Evolutionary conservation across 2,888 invertebrate species (phyloP), one percentile per base, ranked within the genome.

Genomic region (Noctua comes): DNA sequence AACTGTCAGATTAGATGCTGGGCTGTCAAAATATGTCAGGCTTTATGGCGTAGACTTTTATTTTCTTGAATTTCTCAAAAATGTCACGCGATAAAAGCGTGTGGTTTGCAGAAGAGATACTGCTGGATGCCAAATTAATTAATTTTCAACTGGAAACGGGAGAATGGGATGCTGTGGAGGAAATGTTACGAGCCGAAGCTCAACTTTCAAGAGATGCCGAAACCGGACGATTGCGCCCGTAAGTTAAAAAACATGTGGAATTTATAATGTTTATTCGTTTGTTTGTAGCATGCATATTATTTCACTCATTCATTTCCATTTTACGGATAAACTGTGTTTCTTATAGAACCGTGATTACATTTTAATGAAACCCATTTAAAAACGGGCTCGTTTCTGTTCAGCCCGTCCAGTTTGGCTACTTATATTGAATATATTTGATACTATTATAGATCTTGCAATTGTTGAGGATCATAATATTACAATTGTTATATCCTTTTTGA

Each of bases 41-140:
- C 18, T 72, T 73, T 84, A 75, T 73, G 82, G 81, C 86, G 79
- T 80, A 81, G 77, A 79, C 69, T 82, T 76, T 76, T 76, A 76
- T 70, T 77, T 83, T 79, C 71, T 70, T 80, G 72, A 70, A 80
- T 85, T 87, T 80, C 48, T 27, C 21, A 69, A 93, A 89, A 91
- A 97, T 97, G 97, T 97, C 97, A 77, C 94, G 97, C 82, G 97
- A 97, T 92, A 97, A 97, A 94, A 97, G 96, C 88, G 97, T 97
- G 64, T 97, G 97, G 97, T 97, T 97, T 86, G 97, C 96, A 11
- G 97, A 97, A 91, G 97, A 97, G 88, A 97, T 97, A 87, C 90
- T 97, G 71, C 90, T 97, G 79, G 97, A 97, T 90, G 97, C 97
- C 16, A 97, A 97, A 89, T 92, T 97, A 69, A 97, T 97, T 62